Base-by-base conservation (phyloP, 1,140 invertebrate species). In the Dryas iulia region DNA sequence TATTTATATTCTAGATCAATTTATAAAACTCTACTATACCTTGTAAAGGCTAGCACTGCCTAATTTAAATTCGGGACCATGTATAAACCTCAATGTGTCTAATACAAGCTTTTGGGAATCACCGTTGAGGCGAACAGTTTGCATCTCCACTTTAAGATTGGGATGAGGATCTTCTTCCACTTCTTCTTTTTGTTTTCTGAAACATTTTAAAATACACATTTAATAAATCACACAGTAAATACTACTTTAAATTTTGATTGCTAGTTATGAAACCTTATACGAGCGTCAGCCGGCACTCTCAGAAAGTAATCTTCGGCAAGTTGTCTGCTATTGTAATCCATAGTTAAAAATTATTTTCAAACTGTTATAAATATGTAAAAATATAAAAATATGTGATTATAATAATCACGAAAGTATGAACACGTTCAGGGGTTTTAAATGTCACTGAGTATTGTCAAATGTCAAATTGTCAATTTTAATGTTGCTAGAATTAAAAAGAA, bases 51-150 rank as follows among this genome's bases (percentile, higher is more conserved):
- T 89, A 14, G 92, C 87, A 79, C 92, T 93, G 23, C 91, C 88
- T 57, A 94, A 81, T 78, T 93, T 92, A 77, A 93, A 94, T 71
- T 93, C 94, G 53, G 94, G 84, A 6, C 96, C 96, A 87, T 95
- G 94, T 72, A 96, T 94, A 76, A 93, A 92, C 70, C 94, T 94
- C 23, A 96, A 83, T 7, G 95, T 96, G 66, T 96, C 94, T 81
- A 95, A 93, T 12, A 96, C 93, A 72, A 94, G 86, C 75, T 95
- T 94, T 74, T 96, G 94, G 39, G 94, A 94, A 72, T 95, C 93
- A 39, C 94, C 91, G 31, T 90, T 93, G 2, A 96, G 83, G 21
- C 93, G 90, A 47, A 96, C 83, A 5, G 94, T 95, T 77, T 96
- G 95, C 81, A 96, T 89, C 85, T 96, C 95, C 65, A 95, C 94